A percentile compares a stretch with the other conserved stretches of the same genome.
phyloP scores from a whole-genome alignment of 2,888 invertebrate genomes.

The Agrochola litura region DNA sequence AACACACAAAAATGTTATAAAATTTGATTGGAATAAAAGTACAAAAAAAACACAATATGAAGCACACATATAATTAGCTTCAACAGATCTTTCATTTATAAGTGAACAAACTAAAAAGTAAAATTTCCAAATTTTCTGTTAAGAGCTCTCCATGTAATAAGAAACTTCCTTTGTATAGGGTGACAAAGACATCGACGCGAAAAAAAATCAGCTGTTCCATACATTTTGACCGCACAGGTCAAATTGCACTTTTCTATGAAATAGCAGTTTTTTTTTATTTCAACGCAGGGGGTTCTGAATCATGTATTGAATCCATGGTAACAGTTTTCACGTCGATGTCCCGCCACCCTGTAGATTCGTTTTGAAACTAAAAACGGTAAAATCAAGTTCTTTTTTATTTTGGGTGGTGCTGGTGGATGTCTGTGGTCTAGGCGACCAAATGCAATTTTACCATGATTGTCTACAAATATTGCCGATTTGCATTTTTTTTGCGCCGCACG shows the following conservation, averaged over 20 bases:
- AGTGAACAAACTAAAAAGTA: background rate
- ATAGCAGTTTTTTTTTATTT: too few relatives aligned
- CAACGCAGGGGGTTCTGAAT: too few relatives aligned
- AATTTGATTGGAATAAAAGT: background rate
- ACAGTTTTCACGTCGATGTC: too few relatives aligned
- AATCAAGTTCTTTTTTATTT: background rate
- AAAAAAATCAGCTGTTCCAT: too few relatives aligned
- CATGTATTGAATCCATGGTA: too few relatives aligned
- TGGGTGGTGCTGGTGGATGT: background rate
- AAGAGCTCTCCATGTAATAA: too few relatives aligned
- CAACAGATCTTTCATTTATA: background rate
- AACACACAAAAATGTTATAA: background rate
- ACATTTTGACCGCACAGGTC: too few relatives aligned
- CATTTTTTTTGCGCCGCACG: background rate
- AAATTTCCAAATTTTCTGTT: background rate
- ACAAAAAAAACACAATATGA: background rate
- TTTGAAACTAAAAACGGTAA: background rate
- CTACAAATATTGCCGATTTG: background rate
- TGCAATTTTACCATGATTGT: background rate
- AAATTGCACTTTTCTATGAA: too few relatives aligned
- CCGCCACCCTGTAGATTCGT: background rate
- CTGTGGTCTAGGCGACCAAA: background rate
- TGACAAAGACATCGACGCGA: too few relatives aligned
- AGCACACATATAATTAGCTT: background rate
- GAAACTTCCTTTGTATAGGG: too few relatives aligned